Evolutionary conservation across 2,888 invertebrate species (phyloP).

Genomic region (Rhingia campestris): DNA sequence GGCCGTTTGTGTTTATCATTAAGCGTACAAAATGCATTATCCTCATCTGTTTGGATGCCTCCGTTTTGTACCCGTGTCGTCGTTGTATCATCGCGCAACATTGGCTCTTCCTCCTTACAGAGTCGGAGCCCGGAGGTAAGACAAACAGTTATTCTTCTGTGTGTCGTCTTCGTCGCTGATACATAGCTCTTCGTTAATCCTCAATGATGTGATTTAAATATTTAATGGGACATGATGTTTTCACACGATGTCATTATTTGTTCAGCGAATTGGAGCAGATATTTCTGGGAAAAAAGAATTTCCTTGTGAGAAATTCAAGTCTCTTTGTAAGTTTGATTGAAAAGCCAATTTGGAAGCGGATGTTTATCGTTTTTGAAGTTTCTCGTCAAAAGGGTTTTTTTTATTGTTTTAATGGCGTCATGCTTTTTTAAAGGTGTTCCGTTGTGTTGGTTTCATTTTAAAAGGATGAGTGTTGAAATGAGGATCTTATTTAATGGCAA

Average conservation of each 20-base stretch:
- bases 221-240: slow-evolving; percentile 43
- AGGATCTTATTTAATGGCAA: no score
- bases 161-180: neutral
- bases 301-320: slow-evolving; percentile 11
- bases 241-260: slow-evolving; percentile 38
- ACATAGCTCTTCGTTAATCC: neutral
- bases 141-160: neutral
- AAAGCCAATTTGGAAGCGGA: neutral
- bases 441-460: no score
- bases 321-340: neutral
- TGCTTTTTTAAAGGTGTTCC: no score
- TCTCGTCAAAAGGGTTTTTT: no score
- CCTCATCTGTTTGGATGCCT: slow-evolving; percentile 39
- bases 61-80: slow-evolving; percentile 10
- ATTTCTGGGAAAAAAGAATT: neutral
- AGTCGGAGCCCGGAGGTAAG: neutral
- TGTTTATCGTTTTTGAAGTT: neutral
- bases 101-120: neutral
- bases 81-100: neutral
- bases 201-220: slow-evolving; percentile 47
- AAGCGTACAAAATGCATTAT: slow-evolving; percentile 54
- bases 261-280: slow-evolving; percentile 52
- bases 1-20: slow-evolving; percentile 38
- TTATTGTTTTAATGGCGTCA: no score
- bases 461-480: no score